Evolutionary conservation across 2,113 vertebrate genomes (phyloP).

Genomic region (Sylvia atricapilla): DNA sequence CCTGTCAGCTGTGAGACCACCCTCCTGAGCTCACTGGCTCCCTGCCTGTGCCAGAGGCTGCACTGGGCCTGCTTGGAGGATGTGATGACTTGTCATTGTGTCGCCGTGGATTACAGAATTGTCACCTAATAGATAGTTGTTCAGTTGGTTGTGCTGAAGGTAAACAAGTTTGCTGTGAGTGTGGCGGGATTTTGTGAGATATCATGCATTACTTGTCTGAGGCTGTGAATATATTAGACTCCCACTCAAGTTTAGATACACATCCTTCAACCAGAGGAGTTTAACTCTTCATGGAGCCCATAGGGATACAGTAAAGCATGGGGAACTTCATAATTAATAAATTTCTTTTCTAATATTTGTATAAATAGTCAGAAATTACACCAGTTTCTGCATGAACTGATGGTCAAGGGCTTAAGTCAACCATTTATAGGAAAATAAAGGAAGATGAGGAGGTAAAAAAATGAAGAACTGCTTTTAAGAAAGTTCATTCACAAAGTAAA

Average conservation of each 20-base stretch:
- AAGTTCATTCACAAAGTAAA: neutral
- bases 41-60: neutral
- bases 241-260: neutral
- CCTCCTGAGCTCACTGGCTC: neutral
- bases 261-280: neutral
- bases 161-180: neutral
- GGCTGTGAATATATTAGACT: neutral
- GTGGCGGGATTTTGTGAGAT: neutral
- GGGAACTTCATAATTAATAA: neutral
- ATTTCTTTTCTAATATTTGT: neutral
- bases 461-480: neutral
- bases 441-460: neutral
- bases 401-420: neutral
- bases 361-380: neutral
- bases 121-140: neutral
- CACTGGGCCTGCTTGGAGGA: neutral
- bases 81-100: neutral
- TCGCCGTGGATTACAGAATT: neutral
- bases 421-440: neutral
- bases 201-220: neutral
- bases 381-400: neutral
- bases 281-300: neutral
- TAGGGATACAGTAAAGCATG: neutral
- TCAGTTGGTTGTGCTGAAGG: neutral
- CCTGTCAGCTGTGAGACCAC: neutral